Base-by-base conservation (phyloP, 2,113 vertebrate genomes). In the Percina caprodes region DNA sequence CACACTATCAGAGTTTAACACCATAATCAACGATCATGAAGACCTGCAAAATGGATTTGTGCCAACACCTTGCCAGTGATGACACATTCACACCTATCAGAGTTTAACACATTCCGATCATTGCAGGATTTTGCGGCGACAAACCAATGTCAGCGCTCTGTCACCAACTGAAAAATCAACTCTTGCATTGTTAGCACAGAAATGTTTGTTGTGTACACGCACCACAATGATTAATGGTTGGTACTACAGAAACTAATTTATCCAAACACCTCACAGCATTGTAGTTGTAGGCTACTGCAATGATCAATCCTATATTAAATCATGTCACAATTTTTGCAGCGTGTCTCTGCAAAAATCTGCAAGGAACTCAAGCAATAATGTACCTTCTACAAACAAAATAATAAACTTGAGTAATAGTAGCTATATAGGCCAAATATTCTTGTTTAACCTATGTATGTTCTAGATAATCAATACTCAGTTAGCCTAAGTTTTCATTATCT, bases 31-130 rank as follows among this genome's bases (percentile, higher is more conserved):
- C n/a, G n/a, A n/a, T n/a, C n/a, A n/a, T n/a, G n/a, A n/a, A n/a
- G n/a, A n/a, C n/a, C n/a, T n/a, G n/a, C n/a, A n/a, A n/a, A n/a
- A n/a, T n/a, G n/a, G n/a, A n/a, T n/a, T n/a, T n/a, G n/a, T n/a
- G n/a, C n/a, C 15, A 68, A 39, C 63, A 63, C 42, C 8, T n/a
- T 46, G 15, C 33, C 33, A 68, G 16, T 6, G 46, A 35, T 30
- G 26, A 78, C 76, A 63, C 54, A 77, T 79, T 35, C 48, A 71
- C 74, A 76, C 60, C 19, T 45, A 11, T 69, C 33, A 78, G 26
- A n/a, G 51, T 79, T 65, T 14, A 52, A 45, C 77, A 62, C 67
- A 6, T 68, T 33, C 55, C 15, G 4, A 62, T 81, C 24, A 23
- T 68, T 63, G n/a, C 23, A 13, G 51, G 62, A 48, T 77, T 58